Percentiles rank a stretch among this genome's conserved stretches.
Evolutionary conservation across 2,113 vertebrate species (phyloP).

Genomic region (Pelobates fuscus): DNA sequence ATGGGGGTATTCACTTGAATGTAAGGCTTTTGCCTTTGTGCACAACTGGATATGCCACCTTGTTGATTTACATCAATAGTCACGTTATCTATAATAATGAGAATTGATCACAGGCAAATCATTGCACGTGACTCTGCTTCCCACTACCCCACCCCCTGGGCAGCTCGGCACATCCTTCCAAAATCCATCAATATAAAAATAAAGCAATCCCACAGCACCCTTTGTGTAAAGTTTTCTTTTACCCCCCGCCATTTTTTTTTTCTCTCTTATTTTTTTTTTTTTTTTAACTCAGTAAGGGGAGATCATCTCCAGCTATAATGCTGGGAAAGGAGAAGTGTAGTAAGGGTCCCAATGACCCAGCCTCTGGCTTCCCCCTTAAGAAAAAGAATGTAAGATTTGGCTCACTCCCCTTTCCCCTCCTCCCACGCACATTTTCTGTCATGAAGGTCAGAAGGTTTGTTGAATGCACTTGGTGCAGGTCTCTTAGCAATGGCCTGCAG

Average conservation of each 20-base stretch:
- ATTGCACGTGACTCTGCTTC: conserved; percentile 24
- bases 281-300: conserved; percentile 35
- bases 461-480: conserved; percentile 44
- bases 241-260: no score
- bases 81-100: conserved; percentile 22
- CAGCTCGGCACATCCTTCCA: conserved; percentile 45
- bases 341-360: conserved; percentile 14
- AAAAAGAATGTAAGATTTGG: conserved; percentile 27
- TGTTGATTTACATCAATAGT: conserved; percentile 31
- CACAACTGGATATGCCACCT: conserved; percentile 37
- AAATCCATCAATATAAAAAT: conserved; percentile 50
- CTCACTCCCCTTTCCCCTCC: conserved; percentile 5
- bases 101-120: conserved; percentile 35
- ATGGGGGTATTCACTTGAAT: conserved; percentile 30
- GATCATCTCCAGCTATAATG: conserved; percentile 27
- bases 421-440: conserved; percentile 38
- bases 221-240: conserved; percentile 42
- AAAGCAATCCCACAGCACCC: conserved; percentile 49
- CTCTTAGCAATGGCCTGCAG: conserved; percentile 22
- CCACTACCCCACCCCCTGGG: conserved; percentile 1
- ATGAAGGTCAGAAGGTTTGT: conserved; percentile 44
- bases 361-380: conserved; percentile 24
- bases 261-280: no score
- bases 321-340: conserved; percentile 22
- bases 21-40: conserved; percentile 41